Evolutionary conservation across 2,888 invertebrate genomes (phyloP), one percentile per base, ranked within the genome.

Genomic region (Rhingia campestris): DNA sequence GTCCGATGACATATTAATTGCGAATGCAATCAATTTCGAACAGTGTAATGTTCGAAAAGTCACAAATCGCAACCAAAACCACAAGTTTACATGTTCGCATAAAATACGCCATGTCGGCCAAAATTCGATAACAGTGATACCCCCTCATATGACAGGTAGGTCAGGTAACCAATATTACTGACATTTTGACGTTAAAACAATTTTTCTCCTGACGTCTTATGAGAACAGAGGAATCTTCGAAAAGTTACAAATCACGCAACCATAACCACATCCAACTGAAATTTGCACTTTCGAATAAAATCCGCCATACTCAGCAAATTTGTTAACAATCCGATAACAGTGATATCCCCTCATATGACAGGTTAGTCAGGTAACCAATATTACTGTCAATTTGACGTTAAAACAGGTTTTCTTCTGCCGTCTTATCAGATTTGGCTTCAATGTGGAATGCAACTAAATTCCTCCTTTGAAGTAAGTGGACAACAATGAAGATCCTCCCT

Each of bases 221-320:
- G 22, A 41, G 32, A 22, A 22, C 1, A 22, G 22, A 2, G 1
- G 22, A 22, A 22, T 58, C 66, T 53, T 30, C 75, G 43, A 43
- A 51, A 30, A 69, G 76, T 69, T 67, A 67, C 22, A 2, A 22
- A 22, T 69, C 61, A n/a, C n/a, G 76, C 45, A 53, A 39, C 67
- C 76, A 76, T 76, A 69, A 76, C 67, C 76, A 61, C 67, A 61
- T 45, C 58, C 74, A 30, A 41, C 56, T 33, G 33, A 33, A 53
- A 67, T 76, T 76, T 76, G 67, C 76, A 69, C 69, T 69, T 67
- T 61, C 51, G n/a, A n/a, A n/a, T 22, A 22, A 22, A 22, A 22
- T 22, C 30, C 45, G 3, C 4, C 22, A 22, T 22, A 2, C 22
- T 2, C 22, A 4, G 41, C 47, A 61, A 14, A 76, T 47, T 35